A percentile compares a stretch with the other conserved stretches of the same genome.
phyloP scores from a whole-genome alignment of 2,797 vertebrate genomes.

The Characodon lateralis region DNA sequence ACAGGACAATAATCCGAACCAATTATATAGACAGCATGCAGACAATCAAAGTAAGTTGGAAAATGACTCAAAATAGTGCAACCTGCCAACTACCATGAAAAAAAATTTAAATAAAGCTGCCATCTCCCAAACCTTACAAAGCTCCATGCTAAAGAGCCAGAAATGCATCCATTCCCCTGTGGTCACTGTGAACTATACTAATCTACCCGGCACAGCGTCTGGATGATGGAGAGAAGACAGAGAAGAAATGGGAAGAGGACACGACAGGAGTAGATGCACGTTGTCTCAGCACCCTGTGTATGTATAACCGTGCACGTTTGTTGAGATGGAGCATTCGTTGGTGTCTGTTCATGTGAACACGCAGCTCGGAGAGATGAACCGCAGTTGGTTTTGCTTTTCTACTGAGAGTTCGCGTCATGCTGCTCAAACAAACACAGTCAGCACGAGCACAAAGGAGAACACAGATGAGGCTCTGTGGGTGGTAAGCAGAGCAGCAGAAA shows the following conservation, averaged over 20 bases:
- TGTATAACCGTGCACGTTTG: not conserved
- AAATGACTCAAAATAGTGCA: constrained; percentile 28
- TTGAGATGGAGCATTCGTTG: not conserved
- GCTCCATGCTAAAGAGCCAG: constrained; percentile 36
- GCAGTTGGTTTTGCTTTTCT: constrained; percentile 23
- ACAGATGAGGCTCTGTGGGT: constrained; percentile 30
- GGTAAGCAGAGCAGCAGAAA: constrained; percentile 18
- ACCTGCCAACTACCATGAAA: constrained; percentile 26
- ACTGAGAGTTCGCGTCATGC: constrained; percentile 31
- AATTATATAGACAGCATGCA: not conserved
- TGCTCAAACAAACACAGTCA: constrained; percentile 35
- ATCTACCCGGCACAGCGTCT: constrained; percentile 46
- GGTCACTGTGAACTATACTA: constrained; percentile 39
- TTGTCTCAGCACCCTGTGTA: not conserved
- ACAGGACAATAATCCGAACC: not conserved
- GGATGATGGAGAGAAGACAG: constrained; percentile 30
- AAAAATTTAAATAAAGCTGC: constrained; percentile 49
- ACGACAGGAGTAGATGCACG: constrained; percentile 13
- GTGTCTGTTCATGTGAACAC: constrained; percentile 10
- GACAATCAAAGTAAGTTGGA: constrained; percentile 16
- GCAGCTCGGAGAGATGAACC: constrained; percentile 23
- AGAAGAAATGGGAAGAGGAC: constrained; percentile 9
- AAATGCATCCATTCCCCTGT: constrained; percentile 49
- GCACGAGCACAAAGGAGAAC: constrained; percentile 2
- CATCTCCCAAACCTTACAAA: constrained; percentile 42